phyloP scores from a whole-genome alignment of 2,888 invertebrate genomes.

The Andrena trimmerana region DNA sequence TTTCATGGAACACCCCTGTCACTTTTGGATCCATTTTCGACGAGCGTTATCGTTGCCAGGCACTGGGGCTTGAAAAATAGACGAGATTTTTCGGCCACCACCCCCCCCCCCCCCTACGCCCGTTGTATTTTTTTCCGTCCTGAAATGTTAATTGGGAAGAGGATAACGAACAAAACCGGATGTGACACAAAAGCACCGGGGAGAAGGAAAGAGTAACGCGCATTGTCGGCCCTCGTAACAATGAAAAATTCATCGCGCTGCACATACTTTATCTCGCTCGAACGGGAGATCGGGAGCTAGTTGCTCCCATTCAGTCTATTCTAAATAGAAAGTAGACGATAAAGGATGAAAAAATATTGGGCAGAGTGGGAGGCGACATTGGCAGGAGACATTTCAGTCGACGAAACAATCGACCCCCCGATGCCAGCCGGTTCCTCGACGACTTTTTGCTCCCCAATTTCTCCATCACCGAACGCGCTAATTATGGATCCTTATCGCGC shows the following conservation, averaged over 20 bases:
- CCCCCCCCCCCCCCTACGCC: not conserved
- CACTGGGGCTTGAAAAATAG: not conserved
- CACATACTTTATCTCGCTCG: slow-evolving; percentile 51
- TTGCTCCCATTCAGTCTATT: slow-evolving; percentile 33
- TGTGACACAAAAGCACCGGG: slow-evolving; percentile 44
- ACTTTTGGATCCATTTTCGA: not conserved
- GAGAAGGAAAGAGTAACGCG: slow-evolving; percentile 58
- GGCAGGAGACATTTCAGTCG: slow-evolving; percentile 15
- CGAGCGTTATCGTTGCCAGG: not conserved
- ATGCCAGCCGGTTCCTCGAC: slow-evolving; percentile 6
- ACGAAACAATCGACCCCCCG: slow-evolving; percentile 23
- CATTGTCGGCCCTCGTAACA: slow-evolving; percentile 49
- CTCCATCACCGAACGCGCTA: not conserved
- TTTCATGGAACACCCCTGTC: not conserved
- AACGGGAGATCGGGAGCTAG: slow-evolving; percentile 39
- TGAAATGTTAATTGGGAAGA: slow-evolving; percentile 51
- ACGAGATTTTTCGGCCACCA: slow-evolving; percentile 10
- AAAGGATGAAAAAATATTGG: not conserved
- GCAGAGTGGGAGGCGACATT: slow-evolving; percentile 5
- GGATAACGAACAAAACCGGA: slow-evolving; percentile 54
- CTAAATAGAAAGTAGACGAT: slow-evolving; percentile 34
- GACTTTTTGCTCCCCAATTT: not conserved
- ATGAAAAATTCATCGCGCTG: slow-evolving; percentile 56
- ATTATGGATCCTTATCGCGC: slow-evolving; percentile 14
- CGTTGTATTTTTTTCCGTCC: not conserved